Base-by-base conservation (phyloP, 1,140 invertebrate species). In the Macrobrachium nipponense region DNA sequence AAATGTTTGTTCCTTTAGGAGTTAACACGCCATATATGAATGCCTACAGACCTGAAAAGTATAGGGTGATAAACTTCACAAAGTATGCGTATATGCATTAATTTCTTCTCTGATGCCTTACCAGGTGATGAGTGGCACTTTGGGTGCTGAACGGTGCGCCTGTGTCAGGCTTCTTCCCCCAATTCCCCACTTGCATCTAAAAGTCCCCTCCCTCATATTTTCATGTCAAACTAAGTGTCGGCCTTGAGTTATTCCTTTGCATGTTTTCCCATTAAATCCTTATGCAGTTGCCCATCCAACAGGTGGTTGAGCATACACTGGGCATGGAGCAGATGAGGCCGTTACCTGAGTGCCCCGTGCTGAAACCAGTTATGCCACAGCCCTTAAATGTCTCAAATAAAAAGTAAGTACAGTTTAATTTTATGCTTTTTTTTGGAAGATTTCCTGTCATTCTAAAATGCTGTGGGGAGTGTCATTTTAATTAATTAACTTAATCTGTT, bases 371-470 rank as follows among this genome's bases (percentile, higher is more conserved):
- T 72, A 89, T 76, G 43, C 86, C 88, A 51, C 86, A 87, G 36
- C 88, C 88, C 60, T 80, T 89, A 8, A 89, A 89, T 86, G 83
- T 87, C 7, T 89, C 88, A 23, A 89, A 87, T 75, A 89, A 89
- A 73, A 89, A 87, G 88, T 89, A 75, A 66, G 86, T 76, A 27
- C 18, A n/a, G 58, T 23, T 0, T 20, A 5, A 59, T 78, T 27
- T 23, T 5, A 0, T n/a, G 23, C 36, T 80, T 15, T 58, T 36
- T 10, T 36, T 80, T 43, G 44, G 5, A 20, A 20, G 18, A 20
- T 61, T 60, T 18, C 36, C 23, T 10, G 12, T 43, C 4, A 36
- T 2, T 44, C 18, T 61, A 51, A 15, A 43, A 36, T 36, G 61
- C 6, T 17, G 44, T n/a, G 59, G 43, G 36, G 70, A 44, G 66